Base-by-base conservation (phyloP, 1,140 invertebrate genomes). In the Apis cerana region DNA sequence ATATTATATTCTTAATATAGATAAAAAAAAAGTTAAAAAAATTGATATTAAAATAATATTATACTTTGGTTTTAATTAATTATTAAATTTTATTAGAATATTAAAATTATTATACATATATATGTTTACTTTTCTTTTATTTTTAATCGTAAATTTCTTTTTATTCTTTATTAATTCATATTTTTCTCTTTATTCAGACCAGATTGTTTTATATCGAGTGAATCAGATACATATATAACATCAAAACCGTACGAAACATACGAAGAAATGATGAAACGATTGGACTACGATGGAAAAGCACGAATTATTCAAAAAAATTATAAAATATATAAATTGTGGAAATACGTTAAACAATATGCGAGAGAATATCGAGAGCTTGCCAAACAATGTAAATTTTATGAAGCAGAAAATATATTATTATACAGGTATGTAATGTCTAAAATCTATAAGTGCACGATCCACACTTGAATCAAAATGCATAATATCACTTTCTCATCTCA, bases 231-330 rank as follows among this genome's bases (percentile, higher is more conserved):
- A 85, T 95, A 96, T 50, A 71, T 95, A 19, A 93, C 92, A 4
- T 91, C 95, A 2, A 93, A 94, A 72, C 91, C 92, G 3, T 96
- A 96, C 68, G 94, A 95, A 86, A 95, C 94, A 4, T 95, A 94
- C 48, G 94, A 95, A 2, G 93, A 96, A 86, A 93, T 94, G 90
- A 91, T 94, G 56, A 90, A 72, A 74, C 90, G 95, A 19, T 81
- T 95, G 23, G 94, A 95, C 84, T 91, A 95, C 50, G 91, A 95
- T 58, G 92, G 94, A 33, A 94, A 95, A 64, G 96, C 96, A 5
- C 87, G 93, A 27, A 91, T 95, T 13, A 96, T 97, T 82, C 96
- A 97, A 83, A 92, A 95, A 72, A 94, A 94, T 69, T 95, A 95
- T 80, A 92, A 92, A 80, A 93, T 93, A 69, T 93, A 95, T 75